Base-by-base conservation (phyloP, 2,113 vertebrate species). In the Triplophysa rosa region DNA sequence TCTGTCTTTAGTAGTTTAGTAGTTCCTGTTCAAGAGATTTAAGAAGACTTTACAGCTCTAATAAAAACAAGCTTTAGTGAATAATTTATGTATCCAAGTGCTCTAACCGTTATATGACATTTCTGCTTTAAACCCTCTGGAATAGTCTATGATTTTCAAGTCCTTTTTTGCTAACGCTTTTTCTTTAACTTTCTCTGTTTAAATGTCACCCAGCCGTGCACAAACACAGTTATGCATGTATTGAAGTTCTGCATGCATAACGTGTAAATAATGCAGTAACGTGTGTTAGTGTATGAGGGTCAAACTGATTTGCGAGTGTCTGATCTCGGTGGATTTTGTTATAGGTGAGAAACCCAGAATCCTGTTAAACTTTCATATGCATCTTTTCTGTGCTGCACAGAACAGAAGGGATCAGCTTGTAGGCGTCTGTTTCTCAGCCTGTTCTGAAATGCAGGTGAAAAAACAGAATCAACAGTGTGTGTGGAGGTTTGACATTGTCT, bases 361-460 rank as follows among this genome's bases (percentile, higher is more conserved):
- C 21, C 8, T 71, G 49, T 72, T 82, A 77, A 82, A 78, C 49
- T 78, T 82, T 82, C 16, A 78, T 77, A 33, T 47, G 42, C 23
- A n/a, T 21, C 24, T 70, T 37, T 16, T 49, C 47, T 68, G 47
- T 77, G 63, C 37, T 54, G 16, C 47, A 29, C 67, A 49, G 14
- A 63, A 37, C 33, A 58, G 23, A 5, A 71, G 17, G 17, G 12
- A 56, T 29, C 14, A 21, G 62, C 66, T 26, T 47, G 49, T 56
- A 58, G 47, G 37, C 3, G 37, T 17, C 64, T 24, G 47, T 81
- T 68, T 76, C 29, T 17, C 37, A 40, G 54, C 33, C 33, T 73
- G 14, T 13, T 58, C 68, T 58, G 68, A 58, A 67, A 81, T 54
- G 42, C 29, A 24, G 26, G n/a, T 21, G 10, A 13, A 29, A 37